These are phyloP conservation scores for Scaptomyza parva DNA, from an alignment of 2,888 invertebrate species.

Conservation along the genomic window DNA sequence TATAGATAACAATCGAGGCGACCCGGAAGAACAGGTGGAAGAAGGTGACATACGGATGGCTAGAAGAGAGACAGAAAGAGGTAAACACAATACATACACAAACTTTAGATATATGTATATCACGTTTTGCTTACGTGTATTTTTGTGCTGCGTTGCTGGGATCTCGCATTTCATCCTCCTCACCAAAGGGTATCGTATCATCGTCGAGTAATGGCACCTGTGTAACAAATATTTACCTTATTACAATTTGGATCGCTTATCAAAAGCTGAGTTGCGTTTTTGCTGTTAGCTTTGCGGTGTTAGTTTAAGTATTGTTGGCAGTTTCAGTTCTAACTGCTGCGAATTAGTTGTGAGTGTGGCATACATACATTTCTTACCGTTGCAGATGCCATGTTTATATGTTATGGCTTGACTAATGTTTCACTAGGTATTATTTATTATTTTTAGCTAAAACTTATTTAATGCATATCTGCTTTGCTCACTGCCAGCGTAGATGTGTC, in stretches of 20 bases:
- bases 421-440: conserved; percentile 28
- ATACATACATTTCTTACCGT: conserved; percentile 86
- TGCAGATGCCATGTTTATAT: conserved; percentile 81
- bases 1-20: conserved; percentile 93
- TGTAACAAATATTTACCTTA: conserved; percentile 78
- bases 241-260: conserved; percentile 12
- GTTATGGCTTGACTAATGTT: conserved; percentile 38
- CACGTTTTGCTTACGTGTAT: conserved; percentile 83
- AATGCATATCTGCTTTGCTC: conserved; percentile 61
- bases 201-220: conserved; percentile 94
- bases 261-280: conserved; percentile 5
- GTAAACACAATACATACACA: conserved; percentile 14
- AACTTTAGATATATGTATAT: not conserved
- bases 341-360: conserved; percentile 68
- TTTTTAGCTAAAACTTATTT: conserved; percentile 27
- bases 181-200: conserved; percentile 94
- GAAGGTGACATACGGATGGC: conserved; percentile 96
- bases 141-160: conserved; percentile 73
- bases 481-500: conserved; percentile 57
- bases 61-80: conserved; percentile 85
- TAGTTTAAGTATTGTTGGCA: conserved; percentile 35
- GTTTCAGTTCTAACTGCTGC: conserved; percentile 36
- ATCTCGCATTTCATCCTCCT: conserved; percentile 88
- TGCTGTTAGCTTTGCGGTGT: conserved; percentile 29
- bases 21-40: conserved; percentile 96